Percentiles rank a stretch among this genome's conserved stretches.
Conservation (phyloP, 2,113 vertebrate genomes). For the Pelusios castaneus region DNA sequence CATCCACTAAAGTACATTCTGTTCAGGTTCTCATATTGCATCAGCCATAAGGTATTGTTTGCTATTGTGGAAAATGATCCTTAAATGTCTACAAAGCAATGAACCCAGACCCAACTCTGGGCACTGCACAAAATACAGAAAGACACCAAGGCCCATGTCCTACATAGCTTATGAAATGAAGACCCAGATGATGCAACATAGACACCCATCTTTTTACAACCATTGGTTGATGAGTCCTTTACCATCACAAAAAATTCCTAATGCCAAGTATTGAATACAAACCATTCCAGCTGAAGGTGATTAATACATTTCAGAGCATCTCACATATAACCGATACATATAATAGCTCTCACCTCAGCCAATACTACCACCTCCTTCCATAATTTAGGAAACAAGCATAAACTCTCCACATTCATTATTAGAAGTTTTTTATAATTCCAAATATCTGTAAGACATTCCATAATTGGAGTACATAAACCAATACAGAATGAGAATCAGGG, state of each 20-base stretch:
- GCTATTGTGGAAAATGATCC: background rate
- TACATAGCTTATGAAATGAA: background rate
- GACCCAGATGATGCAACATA: background rate
- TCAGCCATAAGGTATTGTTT: background rate
- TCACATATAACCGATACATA: accelerated
- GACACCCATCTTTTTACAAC: background rate
- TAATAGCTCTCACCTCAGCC: background rate
- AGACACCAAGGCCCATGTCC: background rate
- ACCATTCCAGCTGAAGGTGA: background rate
- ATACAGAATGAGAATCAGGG: background rate
- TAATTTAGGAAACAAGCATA: background rate
- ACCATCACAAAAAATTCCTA: background rate
- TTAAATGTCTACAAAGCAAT: background rate
- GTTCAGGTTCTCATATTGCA: background rate
- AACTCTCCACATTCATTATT: background rate
- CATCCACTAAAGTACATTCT: background rate
- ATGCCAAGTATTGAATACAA: background rate
- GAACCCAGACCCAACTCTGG: background rate
- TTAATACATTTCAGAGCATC: background rate
- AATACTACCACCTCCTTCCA: background rate
- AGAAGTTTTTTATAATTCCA: background rate
- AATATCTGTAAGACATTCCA: background rate
- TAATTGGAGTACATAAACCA: background rate
- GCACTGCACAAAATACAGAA: background rate
- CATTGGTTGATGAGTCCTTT: background rate